A percentile compares a stretch with the other conserved stretches of the same genome.
phyloP scores from a whole-genome alignment of 1,140 invertebrate species.

The Drosophila gunungcola region DNA sequence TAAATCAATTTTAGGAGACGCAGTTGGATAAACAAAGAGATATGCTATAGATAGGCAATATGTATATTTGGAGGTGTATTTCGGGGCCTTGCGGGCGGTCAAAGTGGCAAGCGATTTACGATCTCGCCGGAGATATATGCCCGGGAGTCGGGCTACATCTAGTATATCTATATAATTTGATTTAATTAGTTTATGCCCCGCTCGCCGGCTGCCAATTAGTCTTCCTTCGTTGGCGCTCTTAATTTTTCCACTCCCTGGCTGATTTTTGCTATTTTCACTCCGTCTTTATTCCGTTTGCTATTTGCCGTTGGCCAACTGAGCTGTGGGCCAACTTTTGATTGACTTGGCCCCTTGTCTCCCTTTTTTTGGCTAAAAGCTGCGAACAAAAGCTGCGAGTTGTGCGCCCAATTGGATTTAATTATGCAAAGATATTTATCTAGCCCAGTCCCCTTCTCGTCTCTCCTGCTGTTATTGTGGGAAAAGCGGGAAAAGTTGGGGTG shows the following conservation, averaged over 20 bases:
- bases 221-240: constrained; percentile 39
- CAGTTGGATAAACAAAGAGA: constrained; percentile 25
- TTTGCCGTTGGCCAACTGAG: constrained; percentile 7
- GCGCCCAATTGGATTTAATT: constrained; percentile 77
- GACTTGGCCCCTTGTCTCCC: constrained; percentile 34
- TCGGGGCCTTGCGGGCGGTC: constrained; percentile 16
- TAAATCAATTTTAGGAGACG: constrained; percentile 36
- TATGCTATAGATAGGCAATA: neutral
- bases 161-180: constrained; percentile 57
- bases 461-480: constrained; percentile 6
- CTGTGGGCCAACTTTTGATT: constrained; percentile 66
- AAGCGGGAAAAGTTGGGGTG: neutral
- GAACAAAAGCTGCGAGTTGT: constrained; percentile 72
- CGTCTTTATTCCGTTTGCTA: constrained; percentile 11
- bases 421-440: constrained; percentile 60
- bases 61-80: neutral
- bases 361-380: constrained; percentile 9
- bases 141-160: neutral
- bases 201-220: constrained; percentile 67
- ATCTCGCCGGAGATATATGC: constrained; percentile 62
- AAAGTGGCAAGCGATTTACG: constrained; percentile 70
- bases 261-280: constrained; percentile 1
- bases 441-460: neutral
- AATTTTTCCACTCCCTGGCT: neutral
- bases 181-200: constrained; percentile 71